phyloP scores from a whole-genome alignment of 2,888 invertebrate species.

The Ophonus ardosiacus region DNA sequence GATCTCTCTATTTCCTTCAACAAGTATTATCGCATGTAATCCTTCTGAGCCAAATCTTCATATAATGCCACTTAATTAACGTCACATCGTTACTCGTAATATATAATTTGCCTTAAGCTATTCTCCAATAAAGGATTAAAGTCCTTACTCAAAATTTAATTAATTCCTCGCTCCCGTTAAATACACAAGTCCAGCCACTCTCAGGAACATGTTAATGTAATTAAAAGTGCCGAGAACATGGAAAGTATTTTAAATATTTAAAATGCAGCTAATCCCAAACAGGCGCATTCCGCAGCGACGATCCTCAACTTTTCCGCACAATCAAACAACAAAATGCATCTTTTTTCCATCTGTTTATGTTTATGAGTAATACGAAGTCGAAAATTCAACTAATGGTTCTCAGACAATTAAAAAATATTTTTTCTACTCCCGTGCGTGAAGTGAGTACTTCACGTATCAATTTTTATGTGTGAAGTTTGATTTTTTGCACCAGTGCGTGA shows the following conservation, averaged over 20 bases:
- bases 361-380: no score
- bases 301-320: not conserved
- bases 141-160: constrained; percentile 61
- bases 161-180: constrained; percentile 46
- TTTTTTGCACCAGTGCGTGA: no score
- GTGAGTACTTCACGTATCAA: no score
- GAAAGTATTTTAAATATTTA: constrained; percentile 61
- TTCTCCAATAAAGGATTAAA: constrained; percentile 63
- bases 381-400: no score
- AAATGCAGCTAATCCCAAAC: constrained; percentile 15
- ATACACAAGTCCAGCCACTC: constrained; percentile 18
- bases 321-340: no score
- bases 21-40: constrained; percentile 57
- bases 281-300: not conserved
- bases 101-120: constrained; percentile 63
- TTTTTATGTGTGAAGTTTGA: no score
- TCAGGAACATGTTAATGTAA: constrained; percentile 44
- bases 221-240: constrained; percentile 51
- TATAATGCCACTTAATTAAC: constrained; percentile 60
- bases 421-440: no score
- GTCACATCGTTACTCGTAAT: constrained; percentile 52
- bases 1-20: constrained; percentile 42
- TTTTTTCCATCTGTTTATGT: no score
- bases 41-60: constrained; percentile 57
- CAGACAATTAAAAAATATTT: no score